Conservation (phyloP, 2,888 invertebrate species). For the Perizoma flavofasciatum region DNA sequence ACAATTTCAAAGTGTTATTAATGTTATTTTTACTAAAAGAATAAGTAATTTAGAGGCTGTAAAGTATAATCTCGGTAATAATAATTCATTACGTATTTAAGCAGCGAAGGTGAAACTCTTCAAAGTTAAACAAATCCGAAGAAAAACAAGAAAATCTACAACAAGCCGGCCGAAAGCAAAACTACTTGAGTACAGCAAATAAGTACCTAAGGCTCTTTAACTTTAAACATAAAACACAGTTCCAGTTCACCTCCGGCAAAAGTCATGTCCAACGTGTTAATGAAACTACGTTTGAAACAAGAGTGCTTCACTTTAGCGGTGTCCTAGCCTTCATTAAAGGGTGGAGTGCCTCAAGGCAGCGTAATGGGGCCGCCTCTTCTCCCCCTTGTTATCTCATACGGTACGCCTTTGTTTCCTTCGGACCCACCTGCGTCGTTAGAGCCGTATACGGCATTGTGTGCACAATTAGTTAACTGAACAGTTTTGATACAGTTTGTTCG, state of each 20-base stretch:
- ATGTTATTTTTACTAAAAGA: too few relatives aligned
- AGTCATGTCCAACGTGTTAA: conserved; percentile 49
- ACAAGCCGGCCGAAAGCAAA: conserved; percentile 9
- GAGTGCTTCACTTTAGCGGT: conserved; percentile 57
- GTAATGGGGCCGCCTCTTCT: conserved; percentile 71
- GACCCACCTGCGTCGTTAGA: conserved; percentile 37
- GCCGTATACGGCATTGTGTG: conserved; percentile 63
- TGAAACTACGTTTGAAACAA: conserved; percentile 53
- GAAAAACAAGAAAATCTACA: conserved; percentile 13
- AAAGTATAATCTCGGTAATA: too few relatives aligned
- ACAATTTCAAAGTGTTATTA: too few relatives aligned
- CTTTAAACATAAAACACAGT: conserved; percentile 26
- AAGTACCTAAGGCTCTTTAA: conserved; percentile 18
- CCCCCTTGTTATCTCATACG: conserved; percentile 69
- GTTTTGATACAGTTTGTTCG: conserved; percentile 62
- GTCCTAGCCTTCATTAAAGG: conserved; percentile 59
- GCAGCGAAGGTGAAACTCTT: background rate
- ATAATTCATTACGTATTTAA: too few relatives aligned
- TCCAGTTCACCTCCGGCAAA: conserved; percentile 29
- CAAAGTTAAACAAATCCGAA: conserved; percentile 4
- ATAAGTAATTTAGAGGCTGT: too few relatives aligned
- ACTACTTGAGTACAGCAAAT: conserved; percentile 16
- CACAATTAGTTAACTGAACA: conserved; percentile 70
- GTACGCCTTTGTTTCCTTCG: conserved; percentile 58
- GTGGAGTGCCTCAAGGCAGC: conserved; percentile 62